phyloP scores from a whole-genome alignment of 1,140 invertebrate species.

The Drosophila truncata region DNA sequence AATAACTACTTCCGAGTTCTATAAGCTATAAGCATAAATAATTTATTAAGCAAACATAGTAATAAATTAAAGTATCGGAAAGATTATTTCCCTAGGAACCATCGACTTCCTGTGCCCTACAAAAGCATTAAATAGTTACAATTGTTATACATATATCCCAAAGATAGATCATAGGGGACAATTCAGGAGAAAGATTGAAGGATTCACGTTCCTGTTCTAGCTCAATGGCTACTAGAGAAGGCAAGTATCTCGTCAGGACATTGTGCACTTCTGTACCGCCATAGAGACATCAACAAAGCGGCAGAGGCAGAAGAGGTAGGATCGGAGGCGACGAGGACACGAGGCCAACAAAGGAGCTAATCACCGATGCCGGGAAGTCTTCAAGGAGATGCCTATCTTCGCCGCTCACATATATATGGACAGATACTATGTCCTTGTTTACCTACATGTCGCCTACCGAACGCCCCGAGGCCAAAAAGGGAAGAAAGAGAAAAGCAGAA shows the following conservation, averaged over 20 bases:
- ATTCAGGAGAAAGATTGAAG: conserved; percentile 36
- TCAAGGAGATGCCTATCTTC: conserved; percentile 31
- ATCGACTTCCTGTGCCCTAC: conserved; percentile 20
- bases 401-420: conserved; percentile 11
- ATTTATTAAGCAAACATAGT: neutral
- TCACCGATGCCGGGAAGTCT: conserved; percentile 42
- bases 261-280: conserved; percentile 35
- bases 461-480: conserved; percentile 42
- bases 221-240: conserved; percentile 50
- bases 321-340: conserved; percentile 30
- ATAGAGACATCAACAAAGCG: conserved; percentile 36
- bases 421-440: conserved; percentile 35
- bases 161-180: conserved; percentile 40
- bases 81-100: neutral
- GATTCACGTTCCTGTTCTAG: conserved; percentile 26
- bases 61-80: neutral
- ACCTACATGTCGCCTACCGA: conserved; percentile 59
- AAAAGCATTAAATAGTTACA: conserved; percentile 35
- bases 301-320: conserved; percentile 37
- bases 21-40: neutral
- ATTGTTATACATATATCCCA: conserved; percentile 17
- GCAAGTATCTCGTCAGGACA: conserved; percentile 46
- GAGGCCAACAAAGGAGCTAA: conserved; percentile 44
- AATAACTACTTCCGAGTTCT: neutral
- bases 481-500: conserved; percentile 32